Percentiles rank a stretch among this genome's conserved stretches.
These are phyloP conservation scores for Augiades crinisus DNA, from an alignment of 2,888 invertebrate genomes.

Conservation along the genomic window DNA sequence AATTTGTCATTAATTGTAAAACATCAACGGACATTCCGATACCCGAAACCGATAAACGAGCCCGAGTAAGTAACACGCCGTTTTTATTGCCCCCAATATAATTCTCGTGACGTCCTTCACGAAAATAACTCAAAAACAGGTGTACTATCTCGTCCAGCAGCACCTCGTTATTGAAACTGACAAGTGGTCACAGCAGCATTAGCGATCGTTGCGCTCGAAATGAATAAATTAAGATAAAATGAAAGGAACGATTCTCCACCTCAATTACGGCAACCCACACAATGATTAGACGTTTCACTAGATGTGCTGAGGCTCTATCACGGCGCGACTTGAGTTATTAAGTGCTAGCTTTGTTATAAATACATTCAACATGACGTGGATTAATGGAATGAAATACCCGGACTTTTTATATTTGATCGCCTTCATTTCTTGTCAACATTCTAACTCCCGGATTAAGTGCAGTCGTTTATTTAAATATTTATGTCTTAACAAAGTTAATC, in stretches of 20 bases:
- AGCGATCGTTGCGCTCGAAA: slow-evolving; percentile 61
- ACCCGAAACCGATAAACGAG: slow-evolving; percentile 32
- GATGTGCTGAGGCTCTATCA: slow-evolving; percentile 59
- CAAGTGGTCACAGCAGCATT: slow-evolving; percentile 77
- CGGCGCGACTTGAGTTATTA: slow-evolving; percentile 66
- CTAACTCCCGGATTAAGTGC: slow-evolving; percentile 75
- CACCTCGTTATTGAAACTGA: slow-evolving; percentile 71
- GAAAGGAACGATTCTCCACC: slow-evolving; percentile 64
- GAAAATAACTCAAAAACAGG: slow-evolving; percentile 44
- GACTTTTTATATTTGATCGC: slow-evolving; percentile 67
- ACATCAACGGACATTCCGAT: slow-evolving; percentile 39
- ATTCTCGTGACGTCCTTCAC: slow-evolving; percentile 24
- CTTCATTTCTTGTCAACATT: slow-evolving; percentile 73
- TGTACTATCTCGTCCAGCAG: slow-evolving; percentile 50
- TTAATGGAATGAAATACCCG: slow-evolving; percentile 69
- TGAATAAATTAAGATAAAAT: slow-evolving; percentile 79
- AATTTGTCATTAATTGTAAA: slow-evolving; percentile 60
- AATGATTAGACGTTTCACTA: slow-evolving; percentile 76
- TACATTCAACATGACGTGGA: slow-evolving; percentile 72
- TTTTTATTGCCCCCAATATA: not conserved
- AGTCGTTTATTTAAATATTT: slow-evolving; percentile 72
- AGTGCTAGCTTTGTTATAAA: slow-evolving; percentile 77
- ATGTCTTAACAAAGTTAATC: slow-evolving; percentile 53
- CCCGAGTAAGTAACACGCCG: slow-evolving; percentile 33
- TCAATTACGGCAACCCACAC: slow-evolving; percentile 77